Base-by-base conservation (phyloP, 1,140 invertebrate species). In the Pseudomyrmex gracilis region DNA sequence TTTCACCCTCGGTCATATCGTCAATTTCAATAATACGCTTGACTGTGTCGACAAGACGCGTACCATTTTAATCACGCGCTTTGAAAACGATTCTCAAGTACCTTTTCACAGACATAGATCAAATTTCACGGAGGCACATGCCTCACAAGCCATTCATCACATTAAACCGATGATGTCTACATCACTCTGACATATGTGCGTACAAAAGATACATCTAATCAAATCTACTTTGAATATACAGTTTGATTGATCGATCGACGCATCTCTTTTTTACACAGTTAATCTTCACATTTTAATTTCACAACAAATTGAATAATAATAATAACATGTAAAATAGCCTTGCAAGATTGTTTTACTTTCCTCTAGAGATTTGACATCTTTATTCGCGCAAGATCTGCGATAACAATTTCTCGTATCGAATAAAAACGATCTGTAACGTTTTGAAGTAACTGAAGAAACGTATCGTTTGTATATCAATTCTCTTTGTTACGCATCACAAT, bases 401-500 rank as follows among this genome's bases (percentile, higher is more conserved):
- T 34, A 34, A 34, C 5, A 34, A 66, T 77, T 47, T 5, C 51
- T 78, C 64, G 68, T 49, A 47, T 51, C 66, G 49, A 73, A 61
- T 73, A 15, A 63, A 73, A 47, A 51, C n/a, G 66, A 64, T n/a
- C n/a, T n/a, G n/a, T 53, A 53, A 20, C 83, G 51, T 71, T 47
- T 80, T 43, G 68, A 15, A 24, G 43, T 49, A 34, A 20, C 22
- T 45, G 13, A 73, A 67, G 87, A 53, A 67, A 84, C 83, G 34
- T 7, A 85, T 85, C 67, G 78, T 66, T 82, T 87, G 86, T 90
- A 90, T 74, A 90, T 74, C 87, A 89, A 90, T 87, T 87, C 70
- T 68, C 74, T 57, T 85, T 58, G 87, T 74, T 84, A 82, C 84
- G 82, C 85, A 82, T 86, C 91, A 89, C 94, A 90, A 94, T 94